Evolutionary conservation across 2,113 vertebrate genomes (phyloP).

Genomic region (Stegastes partitus): DNA sequence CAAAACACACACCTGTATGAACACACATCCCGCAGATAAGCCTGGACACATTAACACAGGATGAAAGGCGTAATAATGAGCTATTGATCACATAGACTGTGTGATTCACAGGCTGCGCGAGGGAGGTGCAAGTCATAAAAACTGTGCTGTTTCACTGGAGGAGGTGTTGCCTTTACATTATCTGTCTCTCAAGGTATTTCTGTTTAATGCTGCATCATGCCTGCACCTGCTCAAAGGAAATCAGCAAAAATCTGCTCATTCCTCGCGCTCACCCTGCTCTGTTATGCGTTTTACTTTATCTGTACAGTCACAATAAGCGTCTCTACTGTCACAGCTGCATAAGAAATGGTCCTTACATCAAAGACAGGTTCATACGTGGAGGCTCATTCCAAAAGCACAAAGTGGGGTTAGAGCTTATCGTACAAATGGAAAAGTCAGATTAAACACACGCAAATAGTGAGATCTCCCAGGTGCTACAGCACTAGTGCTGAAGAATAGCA

Average conservation of each 20-base stretch:
- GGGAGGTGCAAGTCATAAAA: conserved; percentile 42
- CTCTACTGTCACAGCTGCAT: not conserved
- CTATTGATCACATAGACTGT: conserved; percentile 60
- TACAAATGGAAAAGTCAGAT: not conserved
- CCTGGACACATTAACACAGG: not conserved
- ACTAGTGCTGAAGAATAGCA: not conserved
- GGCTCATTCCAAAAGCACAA: no score
- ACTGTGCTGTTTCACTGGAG: conserved; percentile 8
- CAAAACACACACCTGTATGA: conserved; percentile 22
- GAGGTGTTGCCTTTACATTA: conserved; percentile 34
- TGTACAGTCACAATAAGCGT: conserved; percentile 9
- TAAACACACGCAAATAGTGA: not conserved
- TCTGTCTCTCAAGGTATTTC: conserved; percentile 33
- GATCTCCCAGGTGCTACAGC: not conserved
- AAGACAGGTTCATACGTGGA: not conserved
- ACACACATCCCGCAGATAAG: not conserved
- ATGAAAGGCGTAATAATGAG: conserved; percentile 54
- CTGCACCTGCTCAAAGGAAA: conserved; percentile 40
- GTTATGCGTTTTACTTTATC: conserved; percentile 24
- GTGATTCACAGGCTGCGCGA: conserved; percentile 47
- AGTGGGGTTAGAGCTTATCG: not conserved
- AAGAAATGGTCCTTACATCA: not conserved
- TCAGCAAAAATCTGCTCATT: conserved; percentile 10
- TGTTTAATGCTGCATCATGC: conserved; percentile 64
- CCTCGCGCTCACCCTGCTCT: conserved; percentile 8